Base-by-base conservation (phyloP, 2,113 vertebrate species). In the Myrmecophaga tridactyla region DNA sequence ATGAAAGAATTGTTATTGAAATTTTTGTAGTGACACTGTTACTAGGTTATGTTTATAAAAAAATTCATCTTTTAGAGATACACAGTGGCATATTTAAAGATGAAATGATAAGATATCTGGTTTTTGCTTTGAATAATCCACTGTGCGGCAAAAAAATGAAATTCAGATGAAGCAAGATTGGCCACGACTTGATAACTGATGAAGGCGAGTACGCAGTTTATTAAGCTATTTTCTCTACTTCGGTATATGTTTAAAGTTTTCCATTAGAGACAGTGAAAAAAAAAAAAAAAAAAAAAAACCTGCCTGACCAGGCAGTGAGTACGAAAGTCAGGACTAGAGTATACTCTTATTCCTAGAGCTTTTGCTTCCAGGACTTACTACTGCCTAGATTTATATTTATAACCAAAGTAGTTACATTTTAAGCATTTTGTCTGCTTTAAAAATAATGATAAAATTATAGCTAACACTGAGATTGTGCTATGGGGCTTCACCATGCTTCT, bases 61-160 rank as follows among this genome's bases (percentile, higher is more conserved):
- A 82, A 9, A 14, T 27, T 87, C 18, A 58, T 93, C 36, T 76
- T 81, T 43, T 65, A 43, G 27, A 78, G 67, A 56, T 69, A 53
- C 23, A 53, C 46, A 36, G 58, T 81, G 39, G 75, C 73, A 63
- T 84, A 90, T 84, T 78, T 84, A 36, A 88, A 82, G 34, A 75
- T 75, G 69, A 94, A 89, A 78, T 65, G 18, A 34, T 17, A 60
- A 29, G n/a, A 12, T 89, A 72, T 53, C 41, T 60, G 23, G 25
- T 78, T 69, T 78, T 93, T 62, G 48, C 41, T 87, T 90, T 70
- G 27, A 90, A 83, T 84, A 73, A 67, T 93, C 41, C 41, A 73
- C 1, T 73, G 14, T 48, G 58, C 7, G 34, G 31, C 46, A 43
- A 83, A 60, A 83, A 51, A n/a, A 62, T 11, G 6, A 34, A 78